These are phyloP conservation scores for Cladopsammia gracilis DNA, from an alignment of 64 coral and sea anemone genomes.

Conservation along the genomic window DNA sequence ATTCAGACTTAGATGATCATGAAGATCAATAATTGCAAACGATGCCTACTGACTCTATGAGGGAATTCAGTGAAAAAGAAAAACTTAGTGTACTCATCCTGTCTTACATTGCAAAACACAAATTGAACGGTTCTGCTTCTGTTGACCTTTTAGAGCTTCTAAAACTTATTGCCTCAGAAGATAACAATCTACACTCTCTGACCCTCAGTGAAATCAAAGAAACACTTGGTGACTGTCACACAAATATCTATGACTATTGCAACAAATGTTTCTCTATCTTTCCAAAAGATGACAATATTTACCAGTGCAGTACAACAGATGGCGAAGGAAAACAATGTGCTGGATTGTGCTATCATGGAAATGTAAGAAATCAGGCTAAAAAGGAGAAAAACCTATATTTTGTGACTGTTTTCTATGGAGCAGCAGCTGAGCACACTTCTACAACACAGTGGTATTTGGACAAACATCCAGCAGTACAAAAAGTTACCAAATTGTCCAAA, in stretches of 20 bases:
- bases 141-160: conserved; percentile 34
- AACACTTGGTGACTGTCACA: conserved; percentile 8
- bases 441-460: conserved; percentile 26
- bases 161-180: conserved; percentile 15
- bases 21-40: background rate
- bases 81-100: conserved; percentile 18
- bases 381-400: conserved; percentile 42
- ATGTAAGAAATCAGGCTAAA: background rate
- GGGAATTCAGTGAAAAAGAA: conserved; percentile 39
- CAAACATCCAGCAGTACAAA: conserved; percentile 41
- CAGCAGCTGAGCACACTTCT: conserved; percentile 26
- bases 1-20: background rate
- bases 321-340: conserved; percentile 15
- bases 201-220: background rate
- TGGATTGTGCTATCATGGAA: conserved; percentile 19
- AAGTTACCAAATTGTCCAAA: background rate
- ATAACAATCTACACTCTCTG: conserved; percentile 2
- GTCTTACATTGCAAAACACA: conserved; percentile 42
- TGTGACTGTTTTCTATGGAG: conserved; percentile 38
- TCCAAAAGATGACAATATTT: conserved; percentile 15
- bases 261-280: conserved; percentile 10
- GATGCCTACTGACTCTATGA: background rate
- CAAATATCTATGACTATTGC: conserved; percentile 40
- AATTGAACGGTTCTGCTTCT: conserved; percentile 42
- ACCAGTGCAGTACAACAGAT: conserved; percentile 23